A percentile compares a stretch with the other conserved stretches of the same genome.
These are phyloP conservation scores for Macrophya annulata DNA, from an alignment of 2,888 invertebrate species.

Conservation along the genomic window DNA sequence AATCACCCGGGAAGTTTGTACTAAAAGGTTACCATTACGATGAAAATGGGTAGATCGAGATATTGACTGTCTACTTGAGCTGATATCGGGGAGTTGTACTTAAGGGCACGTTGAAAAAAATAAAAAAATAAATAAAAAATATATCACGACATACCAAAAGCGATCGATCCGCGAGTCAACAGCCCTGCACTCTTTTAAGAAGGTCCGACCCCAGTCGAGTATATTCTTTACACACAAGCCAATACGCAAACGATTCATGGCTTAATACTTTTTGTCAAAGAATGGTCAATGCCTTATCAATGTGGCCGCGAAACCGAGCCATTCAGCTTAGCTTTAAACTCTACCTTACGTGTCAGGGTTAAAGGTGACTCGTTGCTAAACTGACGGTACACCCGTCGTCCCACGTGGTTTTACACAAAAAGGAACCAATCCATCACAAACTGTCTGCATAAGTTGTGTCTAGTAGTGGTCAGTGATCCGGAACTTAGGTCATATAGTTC, in stretches of 20 bases:
- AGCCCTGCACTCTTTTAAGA: constrained; percentile 6
- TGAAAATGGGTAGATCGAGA: constrained; percentile 32
- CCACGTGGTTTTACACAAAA: background rate
- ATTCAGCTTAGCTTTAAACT: constrained; percentile 37
- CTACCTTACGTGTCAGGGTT: background rate
- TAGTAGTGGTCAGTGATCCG: constrained; percentile 9
- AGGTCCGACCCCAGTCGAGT: background rate
- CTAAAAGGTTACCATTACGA: constrained; percentile 13
- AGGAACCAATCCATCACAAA: constrained; percentile 44
- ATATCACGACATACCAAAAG: constrained; percentile 9
- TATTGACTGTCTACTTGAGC: constrained; percentile 40
- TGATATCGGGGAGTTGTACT: constrained; percentile 27
- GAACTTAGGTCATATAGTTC: background rate
- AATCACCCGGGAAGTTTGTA: constrained; percentile 19
- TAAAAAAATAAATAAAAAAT: background rate
- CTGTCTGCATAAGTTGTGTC: constrained; percentile 3
- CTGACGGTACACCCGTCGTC: background rate
- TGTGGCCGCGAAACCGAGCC: background rate
- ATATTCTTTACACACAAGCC: background rate
- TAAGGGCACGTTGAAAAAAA: background rate
- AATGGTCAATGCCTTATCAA: constrained; percentile 26
- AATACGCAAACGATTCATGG: background rate
- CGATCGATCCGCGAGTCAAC: constrained; percentile 28
- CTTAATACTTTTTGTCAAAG: background rate
- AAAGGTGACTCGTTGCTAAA: background rate